Evolutionary conservation across 2,113 vertebrate species (phyloP).

Genomic region (Corythornis vintsioides): DNA sequence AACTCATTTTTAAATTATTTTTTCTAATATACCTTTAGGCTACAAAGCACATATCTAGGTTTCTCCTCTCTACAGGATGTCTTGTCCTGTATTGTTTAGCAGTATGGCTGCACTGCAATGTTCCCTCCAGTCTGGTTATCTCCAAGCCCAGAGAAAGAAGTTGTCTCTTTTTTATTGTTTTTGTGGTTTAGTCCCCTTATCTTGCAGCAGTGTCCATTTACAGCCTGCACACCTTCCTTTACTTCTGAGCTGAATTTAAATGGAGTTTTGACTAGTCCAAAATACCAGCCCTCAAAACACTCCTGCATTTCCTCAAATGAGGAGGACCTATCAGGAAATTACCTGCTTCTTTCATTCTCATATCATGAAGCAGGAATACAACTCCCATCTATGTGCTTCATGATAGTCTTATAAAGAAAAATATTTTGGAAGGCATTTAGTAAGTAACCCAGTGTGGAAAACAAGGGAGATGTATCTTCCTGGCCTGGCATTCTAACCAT

Average conservation of each 20-base stretch:
- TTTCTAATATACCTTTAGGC: constrained; percentile 38
- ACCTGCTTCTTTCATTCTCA: not conserved
- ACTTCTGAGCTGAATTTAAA: not conserved
- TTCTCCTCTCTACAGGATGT: constrained; percentile 9
- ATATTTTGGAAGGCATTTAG: constrained; percentile 10
- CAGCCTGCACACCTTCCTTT: not conserved
- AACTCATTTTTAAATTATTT: not conserved
- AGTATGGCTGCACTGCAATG: constrained; percentile 17
- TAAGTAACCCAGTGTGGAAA: not conserved
- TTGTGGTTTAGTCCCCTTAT: not conserved
- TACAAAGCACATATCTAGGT: constrained; percentile 11
- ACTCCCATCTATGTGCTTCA: not conserved
- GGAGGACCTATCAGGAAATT: not conserved
- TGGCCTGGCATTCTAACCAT: not conserved
- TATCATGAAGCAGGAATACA: not conserved
- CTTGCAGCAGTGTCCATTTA: not conserved
- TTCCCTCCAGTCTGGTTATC: constrained; percentile 33
- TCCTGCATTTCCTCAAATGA: not conserved
- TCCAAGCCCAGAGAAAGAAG: constrained; percentile 54
- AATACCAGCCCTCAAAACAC: not conserved
- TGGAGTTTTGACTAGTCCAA: not conserved
- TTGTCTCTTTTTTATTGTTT: not conserved
- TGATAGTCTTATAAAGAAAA: not conserved
- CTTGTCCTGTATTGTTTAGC: constrained; percentile 46
- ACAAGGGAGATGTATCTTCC: not conserved